A percentile compares a stretch with the other conserved stretches of the same genome.
phyloP scores from a whole-genome alignment of 2,888 invertebrate species.

The Venusia cambrica region DNA sequence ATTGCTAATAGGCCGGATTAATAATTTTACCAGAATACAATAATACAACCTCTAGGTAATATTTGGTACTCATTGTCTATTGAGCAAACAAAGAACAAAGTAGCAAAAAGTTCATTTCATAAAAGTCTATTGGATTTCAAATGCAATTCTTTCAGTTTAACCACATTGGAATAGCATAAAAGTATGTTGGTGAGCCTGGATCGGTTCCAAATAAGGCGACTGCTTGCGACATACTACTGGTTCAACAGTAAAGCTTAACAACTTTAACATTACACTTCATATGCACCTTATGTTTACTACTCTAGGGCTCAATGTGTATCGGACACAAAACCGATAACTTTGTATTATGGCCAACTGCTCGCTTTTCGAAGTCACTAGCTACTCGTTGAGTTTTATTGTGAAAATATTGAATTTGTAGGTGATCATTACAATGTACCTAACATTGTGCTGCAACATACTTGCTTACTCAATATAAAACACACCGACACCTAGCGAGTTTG shows the following conservation, averaged over 20 bases:
- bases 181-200: conserved; percentile 68
- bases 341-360: conserved; percentile 52
- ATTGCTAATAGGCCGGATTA: too few relatives aligned
- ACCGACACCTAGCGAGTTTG: conserved; percentile 14
- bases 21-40: too few relatives aligned
- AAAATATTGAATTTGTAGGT: conserved; percentile 63
- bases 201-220: conserved; percentile 76
- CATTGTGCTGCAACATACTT: conserved; percentile 7
- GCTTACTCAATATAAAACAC: neutral
- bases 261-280: conserved; percentile 34
- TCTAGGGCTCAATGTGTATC: conserved; percentile 44
- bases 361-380: conserved; percentile 58
- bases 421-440: conserved; percentile 51
- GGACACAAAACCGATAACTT: conserved; percentile 27
- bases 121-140: conserved; percentile 42
- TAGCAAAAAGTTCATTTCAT: conserved; percentile 27
- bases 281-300: conserved; percentile 32
- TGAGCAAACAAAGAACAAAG: conserved; percentile 8
- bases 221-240: conserved; percentile 69
- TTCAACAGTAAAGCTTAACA: conserved; percentile 48
- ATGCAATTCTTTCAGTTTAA: conserved; percentile 59
- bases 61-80: too few relatives aligned
- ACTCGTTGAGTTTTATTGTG: conserved; percentile 60
- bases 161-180: conserved; percentile 76
- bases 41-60: too few relatives aligned